Conservation (phyloP, 2,888 invertebrate genomes). For the Pristionchus entomophagus region DNA sequence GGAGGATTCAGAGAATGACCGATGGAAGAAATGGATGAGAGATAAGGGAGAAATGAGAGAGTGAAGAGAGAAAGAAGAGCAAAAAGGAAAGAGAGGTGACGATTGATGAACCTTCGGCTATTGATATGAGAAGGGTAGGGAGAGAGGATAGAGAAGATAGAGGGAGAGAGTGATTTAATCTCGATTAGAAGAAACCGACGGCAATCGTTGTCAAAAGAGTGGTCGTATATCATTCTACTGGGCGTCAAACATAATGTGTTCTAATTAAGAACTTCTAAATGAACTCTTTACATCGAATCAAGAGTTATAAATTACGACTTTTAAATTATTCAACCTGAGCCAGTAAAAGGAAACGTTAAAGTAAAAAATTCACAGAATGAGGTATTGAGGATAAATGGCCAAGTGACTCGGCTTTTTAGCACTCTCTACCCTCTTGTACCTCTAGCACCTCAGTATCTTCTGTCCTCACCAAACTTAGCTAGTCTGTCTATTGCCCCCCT, state of each 20-base stretch:
- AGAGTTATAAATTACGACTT: too few relatives aligned
- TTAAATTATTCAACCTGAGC: too few relatives aligned
- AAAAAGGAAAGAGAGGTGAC: constrained; percentile 13
- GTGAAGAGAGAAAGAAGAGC: not conserved
- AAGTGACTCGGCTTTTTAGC: not conserved
- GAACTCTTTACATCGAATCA: too few relatives aligned
- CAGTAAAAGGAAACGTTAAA: too few relatives aligned
- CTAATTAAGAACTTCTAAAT: too few relatives aligned
- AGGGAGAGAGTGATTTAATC: too few relatives aligned
- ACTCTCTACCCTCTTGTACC: not conserved
- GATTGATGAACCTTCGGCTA: constrained; percentile 36
- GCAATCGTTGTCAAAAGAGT: too few relatives aligned
- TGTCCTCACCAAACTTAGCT: not conserved
- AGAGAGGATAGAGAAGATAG: not conserved
- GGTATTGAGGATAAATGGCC: too few relatives aligned
- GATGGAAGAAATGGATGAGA: constrained; percentile 18
- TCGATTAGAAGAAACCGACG: too few relatives aligned
- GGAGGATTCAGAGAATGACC: not conserved
- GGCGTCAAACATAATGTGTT: too few relatives aligned
- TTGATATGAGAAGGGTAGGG: constrained; percentile 9
- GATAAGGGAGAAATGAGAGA: constrained; percentile 12
- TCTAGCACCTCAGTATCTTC: not conserved
- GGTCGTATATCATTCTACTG: too few relatives aligned
- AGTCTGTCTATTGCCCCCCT: not conserved
- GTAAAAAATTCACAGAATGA: too few relatives aligned